Base-by-base conservation (phyloP, 2,797 vertebrate genomes). In the Gymnopithys bicolor region DNA sequence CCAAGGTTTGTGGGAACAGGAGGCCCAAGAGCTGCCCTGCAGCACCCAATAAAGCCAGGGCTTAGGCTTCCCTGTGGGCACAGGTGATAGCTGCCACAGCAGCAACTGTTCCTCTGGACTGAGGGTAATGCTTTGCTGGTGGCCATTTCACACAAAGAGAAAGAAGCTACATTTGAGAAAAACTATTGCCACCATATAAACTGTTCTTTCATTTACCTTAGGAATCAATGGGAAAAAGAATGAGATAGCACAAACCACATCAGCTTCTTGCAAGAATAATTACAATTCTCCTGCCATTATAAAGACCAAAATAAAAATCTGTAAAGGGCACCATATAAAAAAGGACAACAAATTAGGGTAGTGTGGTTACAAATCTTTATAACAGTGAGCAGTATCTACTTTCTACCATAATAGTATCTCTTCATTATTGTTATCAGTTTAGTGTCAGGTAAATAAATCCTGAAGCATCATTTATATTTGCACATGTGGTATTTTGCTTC, bases 81-180 rank as follows among this genome's bases (percentile, higher is more conserved):
- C 0, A 2, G 14, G 25, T n/a, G 37, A 74, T 23, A 71, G 41
- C 63, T 89, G 64, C 77, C 28, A 8, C 1, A 0, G 62, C 27
- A 63, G 41, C 39, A 2, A 0, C 41, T 0, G 0, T 48, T 33
- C 41, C 17, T 33, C 24, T 46, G 23, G 27, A 7, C 46, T 52
- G 62, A 84, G 14, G 7, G 35, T 48, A 70, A 14, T 5, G 1
- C 19, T 83, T 52, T 88, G 51, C 35, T 86, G 28, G 15, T 66
- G 43, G 23, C 52, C 25, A 25, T 59, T 87, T 77, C 48, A 63
- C 45, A 75, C 19, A 43, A 48, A 88, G 67, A 30, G 43, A 51
- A 69, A 33, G 33, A 30, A 75, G 10, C 22, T 64, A 33, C 27
- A 14, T 81, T 86, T 59, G 46, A 75, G 43, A 11, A 43, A 64